Evolutionary conservation across 1,140 invertebrate species (phyloP), one percentile per base, ranked within the genome.

Genomic region (Brachionus asplanchnoidis): DNA sequence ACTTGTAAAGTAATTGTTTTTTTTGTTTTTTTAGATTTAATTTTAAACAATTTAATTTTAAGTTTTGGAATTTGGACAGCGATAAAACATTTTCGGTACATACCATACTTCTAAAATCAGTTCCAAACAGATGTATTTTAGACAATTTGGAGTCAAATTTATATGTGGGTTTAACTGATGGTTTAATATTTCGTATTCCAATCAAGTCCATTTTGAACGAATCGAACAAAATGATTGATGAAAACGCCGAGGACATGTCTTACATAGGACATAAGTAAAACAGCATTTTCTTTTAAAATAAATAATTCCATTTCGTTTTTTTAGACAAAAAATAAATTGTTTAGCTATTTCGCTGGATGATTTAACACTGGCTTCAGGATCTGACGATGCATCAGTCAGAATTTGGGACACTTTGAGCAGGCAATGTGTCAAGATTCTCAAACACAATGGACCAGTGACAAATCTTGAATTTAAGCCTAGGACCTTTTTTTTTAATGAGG

Each of bases 341-440:
- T 14, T 82, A 42, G 50, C 79, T 23, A 46, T 82, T 65, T 82
- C 79, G 11, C 42, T 82, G 26, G 79, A 82, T 17, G 79, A 82
- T 82, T 65, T 65, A 12, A 65, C 53, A 6, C 20, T 82, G 14
- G 79, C 79, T 36, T 82, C 79, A 14, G 79, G 79, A 17, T 82
- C 53, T 12, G 79, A 82, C 12, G 79, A 68, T 65, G 32, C 20
- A 40, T 7, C 53, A 36, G 44, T 68, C 36, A 65, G 53, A 82
- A 82, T 82, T n/a, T 82, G 79, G 79, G 79, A 82, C 32, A 82
- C 79, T 3, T 9, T 82, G 42, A 68, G 79, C 40, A 60, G 65
- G 66, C 79, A 82, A 68, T 68, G 53, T 42, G 17, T 82, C 36
- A 82, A 68, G 53, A 42, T 42, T n/a, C 12, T 82, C 7, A 68